Percentiles rank a stretch among this genome's conserved stretches.
Evolutionary conservation across 2,797 vertebrate genomes (phyloP).

Genomic region (Danio tinwini): DNA sequence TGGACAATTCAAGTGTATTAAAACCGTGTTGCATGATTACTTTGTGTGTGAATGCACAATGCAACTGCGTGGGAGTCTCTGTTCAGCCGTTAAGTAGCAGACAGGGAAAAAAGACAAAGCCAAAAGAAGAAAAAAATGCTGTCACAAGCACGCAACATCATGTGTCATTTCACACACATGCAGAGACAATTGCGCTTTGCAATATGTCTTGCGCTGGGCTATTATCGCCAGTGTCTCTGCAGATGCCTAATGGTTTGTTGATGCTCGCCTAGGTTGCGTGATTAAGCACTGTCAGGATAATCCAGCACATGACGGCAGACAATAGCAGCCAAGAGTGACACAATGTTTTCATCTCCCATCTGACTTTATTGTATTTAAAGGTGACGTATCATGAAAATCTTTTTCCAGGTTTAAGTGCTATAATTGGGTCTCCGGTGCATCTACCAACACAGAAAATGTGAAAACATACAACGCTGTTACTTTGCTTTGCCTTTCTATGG

Average conservation of each 20-base stretch:
- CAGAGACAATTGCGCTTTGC: background rate
- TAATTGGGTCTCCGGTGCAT: too few relatives aligned
- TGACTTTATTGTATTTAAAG: slow-evolving; percentile 27
- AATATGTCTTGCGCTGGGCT: slow-evolving; percentile 16
- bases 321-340: slow-evolving; percentile 21
- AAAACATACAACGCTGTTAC: too few relatives aligned
- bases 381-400: too few relatives aligned
- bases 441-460: too few relatives aligned
- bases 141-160: slow-evolving; percentile 23
- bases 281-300: slow-evolving; percentile 25
- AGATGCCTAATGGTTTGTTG: slow-evolving; percentile 35
- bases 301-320: background rate
- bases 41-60: background rate
- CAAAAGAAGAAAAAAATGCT: background rate
- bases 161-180: slow-evolving; percentile 26
- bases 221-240: slow-evolving; percentile 1
- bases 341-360: slow-evolving; percentile 24
- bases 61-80: slow-evolving; percentile 10
- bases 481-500: too few relatives aligned
- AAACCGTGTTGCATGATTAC: background rate
- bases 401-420: too few relatives aligned
- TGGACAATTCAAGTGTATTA: background rate
- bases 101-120: slow-evolving; percentile 32
- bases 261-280: background rate
- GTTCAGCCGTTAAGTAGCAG: slow-evolving; percentile 26